A percentile compares a stretch with the other conserved stretches of the same genome.
Evolutionary conservation across 2,113 vertebrate species (phyloP).

Genomic region (Colistium nudipinnis): DNA sequence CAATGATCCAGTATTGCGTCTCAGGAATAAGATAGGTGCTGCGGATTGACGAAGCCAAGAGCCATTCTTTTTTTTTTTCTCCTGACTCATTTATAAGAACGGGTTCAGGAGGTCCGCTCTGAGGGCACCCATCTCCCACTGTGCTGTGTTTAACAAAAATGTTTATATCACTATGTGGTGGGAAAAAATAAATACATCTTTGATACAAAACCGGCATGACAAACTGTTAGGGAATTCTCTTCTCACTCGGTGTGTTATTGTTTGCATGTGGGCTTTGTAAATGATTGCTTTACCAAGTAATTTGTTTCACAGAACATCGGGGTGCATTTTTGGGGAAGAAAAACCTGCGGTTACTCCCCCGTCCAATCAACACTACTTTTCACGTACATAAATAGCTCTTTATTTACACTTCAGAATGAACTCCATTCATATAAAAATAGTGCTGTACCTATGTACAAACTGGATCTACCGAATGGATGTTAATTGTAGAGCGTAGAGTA

Average conservation of each 20-base stretch:
- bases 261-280: not conserved
- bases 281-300: no score
- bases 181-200: conserved; percentile 65
- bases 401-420: conserved; percentile 81
- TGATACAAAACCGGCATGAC: conserved; percentile 48
- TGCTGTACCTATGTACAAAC: conserved; percentile 70
- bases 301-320: not conserved
- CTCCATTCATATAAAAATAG: conserved; percentile 83
- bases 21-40: conserved; percentile 62
- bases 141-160: conserved; percentile 50
- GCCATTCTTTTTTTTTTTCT: conserved; percentile 3
- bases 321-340: not conserved
- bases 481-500: conserved; percentile 33
- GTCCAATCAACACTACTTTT: conserved; percentile 14
- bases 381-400: conserved; percentile 80
- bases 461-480: conserved; percentile 61
- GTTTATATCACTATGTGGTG: conserved; percentile 56
- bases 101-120: conserved; percentile 15
- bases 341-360: no score
- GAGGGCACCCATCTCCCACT: conserved; percentile 40
- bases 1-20: conserved; percentile 50
- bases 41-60: conserved; percentile 35
- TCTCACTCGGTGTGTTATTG: conserved; percentile 5
- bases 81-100: conserved; percentile 33
- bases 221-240: conserved; percentile 13